Conservation (phyloP, 1,140 invertebrate species). For the Elymnias hypermnestra region DNA sequence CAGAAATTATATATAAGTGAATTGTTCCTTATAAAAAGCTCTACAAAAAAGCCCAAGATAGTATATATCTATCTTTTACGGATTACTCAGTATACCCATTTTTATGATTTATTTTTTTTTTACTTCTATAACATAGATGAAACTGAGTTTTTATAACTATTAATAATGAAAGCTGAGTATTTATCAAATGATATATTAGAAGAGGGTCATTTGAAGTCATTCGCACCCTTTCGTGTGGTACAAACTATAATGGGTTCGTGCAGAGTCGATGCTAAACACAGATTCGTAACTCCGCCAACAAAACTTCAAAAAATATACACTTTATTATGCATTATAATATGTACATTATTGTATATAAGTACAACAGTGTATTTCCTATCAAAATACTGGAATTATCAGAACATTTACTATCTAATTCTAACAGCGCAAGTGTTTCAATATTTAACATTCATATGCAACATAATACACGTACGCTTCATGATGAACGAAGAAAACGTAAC, state of each 20-base stretch:
- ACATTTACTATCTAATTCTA: constrained; percentile 19
- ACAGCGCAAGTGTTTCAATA: constrained; percentile 10
- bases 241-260: constrained; percentile 35
- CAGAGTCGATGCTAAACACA: constrained; percentile 34
- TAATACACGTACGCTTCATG: constrained; percentile 38
- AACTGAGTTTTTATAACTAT: background rate
- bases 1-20: too few species aligned
- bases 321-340: constrained; percentile 16
- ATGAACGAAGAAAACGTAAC: constrained; percentile 29
- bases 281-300: constrained; percentile 38
- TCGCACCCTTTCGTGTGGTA: constrained; percentile 21
- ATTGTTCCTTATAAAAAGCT: too few species aligned
- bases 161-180: constrained; percentile 28
- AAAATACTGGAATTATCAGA: constrained; percentile 12
- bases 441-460: constrained; percentile 21
- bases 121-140: too few species aligned
- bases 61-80: too few species aligned
- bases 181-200: constrained; percentile 46
- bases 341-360: constrained; percentile 16
- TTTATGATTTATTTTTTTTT: too few species aligned
- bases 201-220: constrained; percentile 30
- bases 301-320: constrained; percentile 37
- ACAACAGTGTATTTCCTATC: constrained; percentile 8
- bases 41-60: too few species aligned
- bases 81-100: too few species aligned